Percentiles rank a stretch among this genome's conserved stretches.
These are phyloP conservation scores for rabbit (Oryctolagus cuniculus) DNA, from an alignment of 2,113 vertebrate genomes.

Conservation along the genomic window DNA sequence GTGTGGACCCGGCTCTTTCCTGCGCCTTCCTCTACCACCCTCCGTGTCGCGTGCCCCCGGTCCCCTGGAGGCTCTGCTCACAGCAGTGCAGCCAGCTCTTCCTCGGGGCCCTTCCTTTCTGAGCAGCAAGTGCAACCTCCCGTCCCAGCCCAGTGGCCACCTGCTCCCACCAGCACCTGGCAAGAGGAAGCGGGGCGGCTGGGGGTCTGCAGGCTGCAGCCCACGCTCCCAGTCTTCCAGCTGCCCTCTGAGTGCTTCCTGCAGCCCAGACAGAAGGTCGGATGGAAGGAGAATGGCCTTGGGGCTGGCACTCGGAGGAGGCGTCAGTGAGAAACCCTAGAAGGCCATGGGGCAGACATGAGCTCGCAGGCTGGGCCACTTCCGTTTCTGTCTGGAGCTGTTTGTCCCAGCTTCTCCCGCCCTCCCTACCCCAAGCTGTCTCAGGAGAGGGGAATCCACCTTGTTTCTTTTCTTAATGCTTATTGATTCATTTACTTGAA, in stretches of 20 bases:
- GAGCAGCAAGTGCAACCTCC: background rate
- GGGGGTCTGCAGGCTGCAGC: background rate
- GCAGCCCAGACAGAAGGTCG: background rate
- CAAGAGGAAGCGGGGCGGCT: background rate
- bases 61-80: background rate
- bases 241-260: background rate
- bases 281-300: background rate
- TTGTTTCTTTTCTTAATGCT: too few species aligned
- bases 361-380: background rate
- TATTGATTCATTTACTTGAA: too few species aligned
- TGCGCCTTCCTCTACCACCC: too few species aligned
- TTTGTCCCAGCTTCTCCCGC: slow-evolving; percentile 9
- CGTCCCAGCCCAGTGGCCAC: background rate
- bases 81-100: background rate
- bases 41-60: background rate
- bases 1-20: background rate
- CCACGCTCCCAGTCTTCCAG: background rate
- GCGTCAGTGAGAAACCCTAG: slow-evolving; percentile 21
- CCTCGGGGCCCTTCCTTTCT: background rate
- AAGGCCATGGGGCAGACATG: slow-evolving; percentile 53
- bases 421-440: background rate
- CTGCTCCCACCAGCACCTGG: background rate
- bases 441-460: background rate
- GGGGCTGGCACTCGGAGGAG: background rate
- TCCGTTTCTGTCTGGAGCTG: background rate